Base-by-base conservation (phyloP, 2,888 invertebrate species). In the Coenonympha arcania region DNA sequence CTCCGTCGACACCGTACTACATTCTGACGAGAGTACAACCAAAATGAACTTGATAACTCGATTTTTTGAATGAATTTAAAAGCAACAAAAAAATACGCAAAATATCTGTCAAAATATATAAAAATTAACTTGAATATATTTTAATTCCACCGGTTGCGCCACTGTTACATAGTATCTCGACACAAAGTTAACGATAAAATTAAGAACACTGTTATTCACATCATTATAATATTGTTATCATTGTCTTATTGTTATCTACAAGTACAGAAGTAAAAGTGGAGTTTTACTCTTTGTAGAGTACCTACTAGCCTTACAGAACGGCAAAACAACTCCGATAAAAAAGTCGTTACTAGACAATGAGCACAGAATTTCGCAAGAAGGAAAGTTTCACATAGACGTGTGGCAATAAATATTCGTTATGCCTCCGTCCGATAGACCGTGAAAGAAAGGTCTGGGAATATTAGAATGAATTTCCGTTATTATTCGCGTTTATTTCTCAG, bases 401-500 rank as follows among this genome's bases (percentile, higher is more conserved):
- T 39, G 39, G 39, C 22, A 39, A 39, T 39, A 37, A 37, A 37
- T 39, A 24, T 39, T 39, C 39, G 39, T 39, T 39, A 39, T 22
- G 24, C 24, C 39, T 22, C 6, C 22, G 11, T 22, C 24, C 22
- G 24, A 24, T 6, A n/a, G 36, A 36, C 18, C 36, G 19, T 20
- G 19, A 11, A 20, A 5, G 19, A 11, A 20, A 5, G 19, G 36
- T 19, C 36, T 36, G 22, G 15, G 13, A 13, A 20, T 15, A 37
- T 24, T 13, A 22, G 15, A 39, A 39, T 39, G 22, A 5, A 19
- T 36, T 34, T 18, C 18, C 18, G 20, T 36, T 13, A 3, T 37
- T 39, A 6, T 37, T 20, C 20, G 20, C 11, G n/a, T n/a, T 11
- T 11, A 11, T 20, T 36, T 36, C 8, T 6, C 2, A 9, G 24